Evolutionary conservation across 1,140 invertebrate genomes (phyloP).

Genomic region (Linepithema humile): DNA sequence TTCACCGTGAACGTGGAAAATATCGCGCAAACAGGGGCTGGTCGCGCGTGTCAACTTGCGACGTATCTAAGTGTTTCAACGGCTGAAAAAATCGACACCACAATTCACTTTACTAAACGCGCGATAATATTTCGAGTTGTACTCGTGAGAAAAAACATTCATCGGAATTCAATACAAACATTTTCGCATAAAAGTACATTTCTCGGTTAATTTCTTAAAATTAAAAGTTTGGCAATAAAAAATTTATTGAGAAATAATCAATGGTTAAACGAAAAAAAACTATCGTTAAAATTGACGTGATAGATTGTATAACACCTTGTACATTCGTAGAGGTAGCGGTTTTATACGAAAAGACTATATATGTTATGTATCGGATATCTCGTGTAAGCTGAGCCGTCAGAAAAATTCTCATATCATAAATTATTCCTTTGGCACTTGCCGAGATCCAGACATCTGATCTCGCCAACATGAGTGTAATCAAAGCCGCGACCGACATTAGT

Average conservation of each 20-base stretch:
- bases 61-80: neutral
- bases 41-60: neutral
- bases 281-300: neutral
- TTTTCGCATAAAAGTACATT: neutral
- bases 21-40: neutral
- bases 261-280: neutral
- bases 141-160: neutral
- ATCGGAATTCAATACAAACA: neutral
- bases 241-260: neutral
- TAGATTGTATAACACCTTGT: neutral
- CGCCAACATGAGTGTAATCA: neutral
- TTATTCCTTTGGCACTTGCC: constrained; percentile 19
- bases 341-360: neutral
- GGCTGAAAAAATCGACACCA: neutral
- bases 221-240: neutral
- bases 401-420: constrained; percentile 23
- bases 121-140: neutral
- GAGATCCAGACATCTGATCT: constrained; percentile 9
- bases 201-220: no score
- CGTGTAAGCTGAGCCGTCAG: neutral
- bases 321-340: neutral
- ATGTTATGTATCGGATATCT: constrained; percentile 4
- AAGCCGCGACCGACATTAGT: neutral
- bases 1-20: constrained; percentile 13
- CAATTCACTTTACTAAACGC: neutral